These are phyloP conservation scores for Nibea coibor DNA, from an alignment of 2,113 vertebrate genomes.

Conservation along the genomic window DNA sequence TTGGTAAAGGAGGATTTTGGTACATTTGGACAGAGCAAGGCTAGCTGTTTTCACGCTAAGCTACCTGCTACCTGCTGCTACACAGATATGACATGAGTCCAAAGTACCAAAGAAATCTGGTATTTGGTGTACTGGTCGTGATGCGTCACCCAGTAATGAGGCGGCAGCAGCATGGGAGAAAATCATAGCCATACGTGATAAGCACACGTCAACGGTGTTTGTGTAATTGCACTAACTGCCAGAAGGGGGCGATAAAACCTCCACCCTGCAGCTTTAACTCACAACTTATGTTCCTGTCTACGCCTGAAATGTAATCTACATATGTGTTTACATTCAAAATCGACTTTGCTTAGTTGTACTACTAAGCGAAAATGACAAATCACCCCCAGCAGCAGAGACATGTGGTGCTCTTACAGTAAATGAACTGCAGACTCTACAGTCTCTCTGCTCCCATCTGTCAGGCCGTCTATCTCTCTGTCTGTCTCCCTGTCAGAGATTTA, in stretches of 20 bases:
- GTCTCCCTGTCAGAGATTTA: slow-evolving; percentile 52
- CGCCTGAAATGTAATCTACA: not conserved
- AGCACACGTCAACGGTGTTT: too few relatives aligned
- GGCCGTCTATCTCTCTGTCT: slow-evolving; percentile 29
- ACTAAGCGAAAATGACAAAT: slow-evolving; percentile 39
- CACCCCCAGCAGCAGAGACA: slow-evolving; percentile 10
- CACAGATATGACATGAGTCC: too few relatives aligned
- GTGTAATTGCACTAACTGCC: too few relatives aligned
- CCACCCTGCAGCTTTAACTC: not conserved
- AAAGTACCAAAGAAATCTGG: too few relatives aligned
- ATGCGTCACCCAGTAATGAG: too few relatives aligned
- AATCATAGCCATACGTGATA: too few relatives aligned
- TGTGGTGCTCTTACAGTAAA: slow-evolving; percentile 45
- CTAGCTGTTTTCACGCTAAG: not conserved
- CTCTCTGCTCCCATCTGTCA: slow-evolving; percentile 48
- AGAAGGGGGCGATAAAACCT: too few relatives aligned
- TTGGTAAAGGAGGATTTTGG: not conserved
- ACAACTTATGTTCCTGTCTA: not conserved
- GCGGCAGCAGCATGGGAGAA: too few relatives aligned
- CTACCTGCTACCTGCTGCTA: not conserved
- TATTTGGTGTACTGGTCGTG: too few relatives aligned
- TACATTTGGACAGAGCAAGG: not conserved
- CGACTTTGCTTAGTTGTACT: slow-evolving; percentile 9
- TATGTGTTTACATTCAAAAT: slow-evolving; percentile 4
- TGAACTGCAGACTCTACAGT: slow-evolving; percentile 33